phyloP scores from a whole-genome alignment of 2,113 vertebrate species.

The Sula dactylatra region DNA sequence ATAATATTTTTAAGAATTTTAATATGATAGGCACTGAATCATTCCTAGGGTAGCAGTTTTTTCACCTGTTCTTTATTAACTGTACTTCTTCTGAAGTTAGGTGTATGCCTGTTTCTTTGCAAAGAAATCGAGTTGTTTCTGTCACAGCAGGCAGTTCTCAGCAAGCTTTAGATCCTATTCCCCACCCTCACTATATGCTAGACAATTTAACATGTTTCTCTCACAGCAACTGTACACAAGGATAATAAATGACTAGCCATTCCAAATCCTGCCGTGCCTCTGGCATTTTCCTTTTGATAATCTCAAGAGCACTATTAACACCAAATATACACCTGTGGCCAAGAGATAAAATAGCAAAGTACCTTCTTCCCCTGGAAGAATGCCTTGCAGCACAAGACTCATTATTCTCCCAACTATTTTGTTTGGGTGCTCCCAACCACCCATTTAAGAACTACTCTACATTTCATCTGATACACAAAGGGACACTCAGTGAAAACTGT shows the following conservation, averaged over 20 bases:
- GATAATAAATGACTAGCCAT: constrained; percentile 52
- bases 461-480: not conserved
- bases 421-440: not conserved
- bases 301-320: constrained; percentile 58
- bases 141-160: constrained; percentile 38
- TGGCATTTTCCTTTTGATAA: constrained; percentile 48
- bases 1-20: not conserved
- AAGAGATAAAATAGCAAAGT: constrained; percentile 46
- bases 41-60: not conserved
- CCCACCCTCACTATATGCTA: not conserved
- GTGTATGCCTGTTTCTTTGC: not conserved
- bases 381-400: constrained; percentile 18
- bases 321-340: constrained; percentile 60
- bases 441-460: not conserved
- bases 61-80: constrained; percentile 7
- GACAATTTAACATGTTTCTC: constrained; percentile 41
- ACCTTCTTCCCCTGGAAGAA: constrained; percentile 28
- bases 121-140: constrained; percentile 43
- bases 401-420: constrained; percentile 39
- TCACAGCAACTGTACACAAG: not conserved
- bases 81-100: constrained; percentile 12
- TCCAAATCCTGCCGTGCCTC: constrained; percentile 48
- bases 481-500: not conserved
- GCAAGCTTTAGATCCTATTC: constrained; percentile 40
- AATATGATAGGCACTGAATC: not conserved